These are phyloP conservation scores for Sphaerophoria rueppellii DNA, from an alignment of 2,888 invertebrate species.

Conservation along the genomic window DNA sequence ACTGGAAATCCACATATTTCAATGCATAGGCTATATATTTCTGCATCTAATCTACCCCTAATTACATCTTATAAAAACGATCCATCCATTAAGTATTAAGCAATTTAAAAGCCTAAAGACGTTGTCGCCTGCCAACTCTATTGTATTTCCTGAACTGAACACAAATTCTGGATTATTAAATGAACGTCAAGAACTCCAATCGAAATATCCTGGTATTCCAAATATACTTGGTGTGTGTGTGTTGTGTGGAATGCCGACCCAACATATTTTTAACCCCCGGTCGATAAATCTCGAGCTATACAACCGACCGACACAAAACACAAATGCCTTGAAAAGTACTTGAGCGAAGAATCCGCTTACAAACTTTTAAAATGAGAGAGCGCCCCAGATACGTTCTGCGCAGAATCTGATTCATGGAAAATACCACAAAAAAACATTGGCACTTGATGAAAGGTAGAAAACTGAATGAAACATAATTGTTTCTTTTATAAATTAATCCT, in stretches of 20 bases:
- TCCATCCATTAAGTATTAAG: no score
- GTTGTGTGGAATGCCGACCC: neutral
- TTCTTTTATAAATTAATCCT: slow-evolving; percentile 44
- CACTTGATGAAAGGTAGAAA: slow-evolving; percentile 18
- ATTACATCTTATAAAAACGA: no score
- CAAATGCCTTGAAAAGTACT: slow-evolving; percentile 63
- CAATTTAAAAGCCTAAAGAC: no score
- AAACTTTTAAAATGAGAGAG: slow-evolving; percentile 32
- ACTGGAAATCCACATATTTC: no score
- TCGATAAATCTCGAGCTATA: slow-evolving; percentile 62
- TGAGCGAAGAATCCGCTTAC: slow-evolving; percentile 31
- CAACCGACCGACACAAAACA: slow-evolving; percentile 38
- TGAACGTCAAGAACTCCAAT: no score
- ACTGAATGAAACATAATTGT: neutral
- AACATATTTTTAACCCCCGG: slow-evolving; percentile 7
- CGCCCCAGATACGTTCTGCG: slow-evolving; percentile 41
- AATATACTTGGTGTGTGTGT: neutral
- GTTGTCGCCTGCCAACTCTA: no score
- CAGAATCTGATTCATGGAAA: slow-evolving; percentile 33
- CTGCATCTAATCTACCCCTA: no score
- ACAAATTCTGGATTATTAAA: no score
- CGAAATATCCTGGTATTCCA: slow-evolving; percentile 1
- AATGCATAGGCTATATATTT: no score
- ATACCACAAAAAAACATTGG: slow-evolving; percentile 30
- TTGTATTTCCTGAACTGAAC: no score